phyloP scores from a whole-genome alignment of 2,113 vertebrate genomes.

The Tamias sibiricus region DNA sequence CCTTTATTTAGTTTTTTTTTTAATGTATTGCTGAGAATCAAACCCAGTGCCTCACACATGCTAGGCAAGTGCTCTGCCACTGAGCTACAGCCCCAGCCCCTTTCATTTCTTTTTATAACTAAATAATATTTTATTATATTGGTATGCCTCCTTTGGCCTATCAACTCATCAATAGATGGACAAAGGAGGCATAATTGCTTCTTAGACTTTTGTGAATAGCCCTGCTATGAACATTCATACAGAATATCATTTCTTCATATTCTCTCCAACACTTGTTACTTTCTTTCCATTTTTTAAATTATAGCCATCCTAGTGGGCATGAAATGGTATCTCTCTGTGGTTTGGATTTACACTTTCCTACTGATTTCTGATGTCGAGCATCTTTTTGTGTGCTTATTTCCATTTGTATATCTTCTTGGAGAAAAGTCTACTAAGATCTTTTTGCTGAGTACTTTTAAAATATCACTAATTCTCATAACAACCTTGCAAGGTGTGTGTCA shows the following conservation, averaged over 20 bases:
- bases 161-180: not conserved
- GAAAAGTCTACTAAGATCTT: slow-evolving; percentile 13
- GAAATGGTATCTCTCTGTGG: slow-evolving; percentile 1
- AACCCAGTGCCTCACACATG: no score
- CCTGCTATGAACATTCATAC: not conserved
- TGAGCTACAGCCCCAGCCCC: no score
- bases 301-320: not conserved
- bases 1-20: no score
- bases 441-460: slow-evolving; percentile 39
- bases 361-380: not conserved
- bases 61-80: no score
- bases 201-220: not conserved
- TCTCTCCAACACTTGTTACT: not conserved
- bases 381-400: slow-evolving; percentile 27
- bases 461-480: not conserved
- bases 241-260: not conserved
- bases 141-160: not conserved
- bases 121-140: slow-evolving; percentile 24
- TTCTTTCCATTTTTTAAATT: slow-evolving; percentile 9
- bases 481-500: not conserved
- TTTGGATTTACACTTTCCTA: slow-evolving; percentile 38
- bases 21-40: no score
- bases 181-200: no score
- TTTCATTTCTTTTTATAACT: not conserved
- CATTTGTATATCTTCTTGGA: slow-evolving; percentile 31